Evolutionary conservation across 2,888 invertebrate genomes (phyloP).

Genomic region (Galerucella nymphaeae): DNA sequence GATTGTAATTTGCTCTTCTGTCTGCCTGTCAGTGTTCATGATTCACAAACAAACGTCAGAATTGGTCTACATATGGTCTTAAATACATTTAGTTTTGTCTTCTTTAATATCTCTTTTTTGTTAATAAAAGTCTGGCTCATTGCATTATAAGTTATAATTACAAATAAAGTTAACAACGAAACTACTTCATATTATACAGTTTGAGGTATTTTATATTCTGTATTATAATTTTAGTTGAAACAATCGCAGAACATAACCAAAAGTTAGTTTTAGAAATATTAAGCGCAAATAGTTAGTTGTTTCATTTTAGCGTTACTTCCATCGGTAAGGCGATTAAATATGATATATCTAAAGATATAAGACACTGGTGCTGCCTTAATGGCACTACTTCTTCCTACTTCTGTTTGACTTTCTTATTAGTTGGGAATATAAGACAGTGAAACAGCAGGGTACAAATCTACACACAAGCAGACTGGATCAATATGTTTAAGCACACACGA

Average conservation of each 20-base stretch:
- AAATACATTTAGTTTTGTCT: no score
- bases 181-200: not conserved
- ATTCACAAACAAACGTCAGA: no score
- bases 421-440: constrained; percentile 33
- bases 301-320: constrained; percentile 55
- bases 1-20: no score
- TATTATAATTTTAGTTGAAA: not conserved
- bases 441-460: constrained; percentile 34
- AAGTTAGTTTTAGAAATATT: constrained; percentile 34
- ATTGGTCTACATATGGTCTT: no score
- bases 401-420: constrained; percentile 53
- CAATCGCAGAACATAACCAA: not conserved
- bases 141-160: no score
- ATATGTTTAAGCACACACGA: constrained; percentile 13
- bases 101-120: no score
- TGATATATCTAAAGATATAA: constrained; percentile 54
- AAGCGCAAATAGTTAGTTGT: constrained; percentile 44
- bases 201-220: not conserved
- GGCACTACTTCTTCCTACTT: constrained; percentile 48
- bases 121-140: no score
- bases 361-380: constrained; percentile 52
- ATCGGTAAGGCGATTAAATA: constrained; percentile 56
- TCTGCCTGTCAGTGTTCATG: no score
- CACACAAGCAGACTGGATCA: constrained; percentile 20
- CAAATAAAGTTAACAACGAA: not conserved